phyloP scores from a whole-genome alignment of 2,888 invertebrate species.

The Nebria salina region DNA sequence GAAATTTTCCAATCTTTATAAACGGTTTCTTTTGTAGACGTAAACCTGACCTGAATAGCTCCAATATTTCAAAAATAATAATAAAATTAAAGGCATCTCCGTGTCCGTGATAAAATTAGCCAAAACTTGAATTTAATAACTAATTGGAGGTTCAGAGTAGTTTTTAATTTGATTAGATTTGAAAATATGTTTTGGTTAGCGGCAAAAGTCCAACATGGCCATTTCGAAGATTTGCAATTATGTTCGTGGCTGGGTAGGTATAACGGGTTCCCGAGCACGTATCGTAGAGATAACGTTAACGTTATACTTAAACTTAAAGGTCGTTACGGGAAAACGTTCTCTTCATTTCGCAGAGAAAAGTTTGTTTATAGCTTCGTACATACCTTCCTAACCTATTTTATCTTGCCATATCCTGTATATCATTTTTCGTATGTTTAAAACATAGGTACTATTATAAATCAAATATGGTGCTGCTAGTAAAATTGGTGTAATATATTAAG shows the following conservation, averaged over 20 bases:
- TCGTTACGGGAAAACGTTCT: conserved; percentile 28
- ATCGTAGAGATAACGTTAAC: conserved; percentile 40
- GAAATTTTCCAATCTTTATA: no score
- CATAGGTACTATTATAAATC: neutral
- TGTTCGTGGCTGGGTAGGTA: neutral
- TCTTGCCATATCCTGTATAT: conserved; percentile 7
- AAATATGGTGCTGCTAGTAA: no score
- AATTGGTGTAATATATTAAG: no score
- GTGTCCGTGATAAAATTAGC: neutral
- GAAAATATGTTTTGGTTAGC: neutral
- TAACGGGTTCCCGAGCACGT: conserved; percentile 21
- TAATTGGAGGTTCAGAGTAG: neutral
- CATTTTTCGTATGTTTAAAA: neutral
- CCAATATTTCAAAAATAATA: neutral
- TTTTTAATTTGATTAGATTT: neutral
- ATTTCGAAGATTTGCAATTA: conserved; percentile 1
- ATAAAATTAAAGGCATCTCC: neutral
- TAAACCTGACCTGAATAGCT: neutral
- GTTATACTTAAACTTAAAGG: conserved; percentile 39
- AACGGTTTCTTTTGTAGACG: no score
- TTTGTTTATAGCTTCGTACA: conserved; percentile 40
- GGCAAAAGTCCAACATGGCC: neutral
- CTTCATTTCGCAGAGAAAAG: conserved; percentile 31
- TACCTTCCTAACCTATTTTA: conserved; percentile 25
- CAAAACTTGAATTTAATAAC: neutral